These are phyloP conservation scores for Leptonema lineaticorne DNA, from an alignment of 1,140 invertebrate species.

Conservation along the genomic window DNA sequence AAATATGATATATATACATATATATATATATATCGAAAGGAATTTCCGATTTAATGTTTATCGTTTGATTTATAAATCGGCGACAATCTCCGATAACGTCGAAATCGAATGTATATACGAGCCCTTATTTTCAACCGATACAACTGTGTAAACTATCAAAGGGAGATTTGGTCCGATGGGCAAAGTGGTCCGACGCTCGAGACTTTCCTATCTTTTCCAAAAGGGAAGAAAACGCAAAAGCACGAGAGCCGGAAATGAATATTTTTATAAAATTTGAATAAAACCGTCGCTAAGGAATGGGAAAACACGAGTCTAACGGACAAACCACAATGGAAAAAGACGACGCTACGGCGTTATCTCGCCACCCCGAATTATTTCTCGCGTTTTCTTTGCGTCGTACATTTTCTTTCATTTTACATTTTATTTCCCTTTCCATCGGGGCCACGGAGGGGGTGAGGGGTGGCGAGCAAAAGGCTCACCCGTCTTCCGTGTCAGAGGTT, in stretches of 20 bases:
- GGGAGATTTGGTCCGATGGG: neutral
- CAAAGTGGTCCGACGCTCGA: neutral
- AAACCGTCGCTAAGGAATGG: neutral
- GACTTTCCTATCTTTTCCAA: neutral
- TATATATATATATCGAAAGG: too few species aligned
- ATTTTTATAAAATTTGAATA: conserved; percentile 17
- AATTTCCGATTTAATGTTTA: too few species aligned
- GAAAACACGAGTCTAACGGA: neutral
- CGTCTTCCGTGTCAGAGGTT: too few species aligned
- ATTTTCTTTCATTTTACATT: neutral
- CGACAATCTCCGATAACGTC: too few species aligned
- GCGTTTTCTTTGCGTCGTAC: neutral
- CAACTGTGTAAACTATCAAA: neutral
- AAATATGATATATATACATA: too few species aligned
- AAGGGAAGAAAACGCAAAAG: too few species aligned
- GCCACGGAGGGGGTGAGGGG: neutral
- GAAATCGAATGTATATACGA: too few species aligned
- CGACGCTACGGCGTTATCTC: neutral
- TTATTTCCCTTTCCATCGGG: neutral
- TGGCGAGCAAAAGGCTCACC: too few species aligned
- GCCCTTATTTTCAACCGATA: neutral
- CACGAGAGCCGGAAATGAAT: conserved; percentile 12
- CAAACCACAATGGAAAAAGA: conserved; percentile 1
- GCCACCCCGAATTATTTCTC: conserved; percentile 9
- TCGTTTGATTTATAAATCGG: too few species aligned